Evolutionary conservation across 2,888 invertebrate genomes (phyloP).

Genomic region (Xestia c-nigrum): DNA sequence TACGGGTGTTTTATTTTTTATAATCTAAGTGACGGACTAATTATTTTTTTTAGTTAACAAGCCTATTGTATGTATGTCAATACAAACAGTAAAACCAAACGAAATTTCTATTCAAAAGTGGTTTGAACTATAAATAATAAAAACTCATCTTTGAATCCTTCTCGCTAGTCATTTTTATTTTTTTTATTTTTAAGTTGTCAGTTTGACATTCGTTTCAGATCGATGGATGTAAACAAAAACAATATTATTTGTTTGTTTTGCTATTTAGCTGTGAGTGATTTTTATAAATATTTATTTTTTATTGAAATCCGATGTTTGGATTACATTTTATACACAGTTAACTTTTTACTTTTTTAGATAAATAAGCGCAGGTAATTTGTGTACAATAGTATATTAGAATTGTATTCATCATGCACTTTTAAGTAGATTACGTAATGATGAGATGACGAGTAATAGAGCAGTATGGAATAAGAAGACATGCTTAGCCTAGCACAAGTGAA

Average conservation of each 20-base stretch:
- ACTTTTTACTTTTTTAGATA: neutral
- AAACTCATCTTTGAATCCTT: neutral
- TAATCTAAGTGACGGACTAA: too few species aligned
- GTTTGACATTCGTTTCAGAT: neutral
- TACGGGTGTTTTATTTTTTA: too few species aligned
- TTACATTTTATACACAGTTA: neutral
- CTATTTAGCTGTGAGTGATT: neutral
- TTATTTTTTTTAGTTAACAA: too few species aligned
- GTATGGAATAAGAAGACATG: too few species aligned
- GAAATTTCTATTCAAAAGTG: neutral
- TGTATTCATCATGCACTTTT: neutral
- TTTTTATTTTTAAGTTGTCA: neutral
- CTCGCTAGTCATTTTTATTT: neutral
- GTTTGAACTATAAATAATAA: neutral
- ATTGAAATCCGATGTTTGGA: neutral
- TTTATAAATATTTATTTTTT: neutral
- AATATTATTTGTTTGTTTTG: neutral
- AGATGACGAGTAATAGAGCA: too few species aligned
- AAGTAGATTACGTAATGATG: too few species aligned
- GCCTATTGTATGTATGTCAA: neutral
- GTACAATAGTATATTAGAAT: neutral
- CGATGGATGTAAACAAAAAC: slow-evolving; percentile 13
- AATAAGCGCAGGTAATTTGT: neutral
- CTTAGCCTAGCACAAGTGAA: too few species aligned
- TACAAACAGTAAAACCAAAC: neutral